Evolutionary conservation across 2,113 vertebrate species (phyloP).

Genomic region (Phalacrocorax carbo): DNA sequence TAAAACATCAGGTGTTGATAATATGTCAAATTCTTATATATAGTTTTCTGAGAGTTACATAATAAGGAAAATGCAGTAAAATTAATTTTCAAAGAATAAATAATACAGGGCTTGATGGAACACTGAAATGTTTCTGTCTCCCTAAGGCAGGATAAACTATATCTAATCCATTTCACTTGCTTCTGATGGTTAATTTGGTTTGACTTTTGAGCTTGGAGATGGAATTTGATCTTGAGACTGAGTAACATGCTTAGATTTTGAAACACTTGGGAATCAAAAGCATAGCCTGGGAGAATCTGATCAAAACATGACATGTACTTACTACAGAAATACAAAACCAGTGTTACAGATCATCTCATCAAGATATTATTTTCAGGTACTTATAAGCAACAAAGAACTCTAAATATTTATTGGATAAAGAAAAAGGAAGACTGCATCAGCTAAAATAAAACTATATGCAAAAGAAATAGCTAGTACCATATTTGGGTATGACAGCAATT

Average conservation of each 20-base stretch:
- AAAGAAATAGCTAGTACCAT: background rate
- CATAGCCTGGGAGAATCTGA: background rate
- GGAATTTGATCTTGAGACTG: background rate
- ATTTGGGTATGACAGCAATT: background rate
- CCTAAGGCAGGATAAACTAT: background rate
- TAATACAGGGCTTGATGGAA: background rate
- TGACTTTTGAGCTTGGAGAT: background rate
- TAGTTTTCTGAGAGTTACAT: background rate
- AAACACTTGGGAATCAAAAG: background rate
- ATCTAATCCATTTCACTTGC: background rate
- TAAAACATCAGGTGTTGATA: background rate
- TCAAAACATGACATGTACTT: background rate
- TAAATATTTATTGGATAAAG: background rate
- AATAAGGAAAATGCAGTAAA: background rate
- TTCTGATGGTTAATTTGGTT: background rate
- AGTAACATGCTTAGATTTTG: background rate
- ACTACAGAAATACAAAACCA: background rate
- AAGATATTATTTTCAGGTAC: background rate
- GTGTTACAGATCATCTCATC: background rate
- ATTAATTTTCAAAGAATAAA: background rate
- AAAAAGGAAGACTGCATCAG: background rate
- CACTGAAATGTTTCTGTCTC: background rate
- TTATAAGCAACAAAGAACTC: background rate
- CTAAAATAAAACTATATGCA: background rate
- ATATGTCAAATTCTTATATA: background rate